Base-by-base conservation (phyloP, 2,888 invertebrate species). In the Melinopterus prodromus region DNA sequence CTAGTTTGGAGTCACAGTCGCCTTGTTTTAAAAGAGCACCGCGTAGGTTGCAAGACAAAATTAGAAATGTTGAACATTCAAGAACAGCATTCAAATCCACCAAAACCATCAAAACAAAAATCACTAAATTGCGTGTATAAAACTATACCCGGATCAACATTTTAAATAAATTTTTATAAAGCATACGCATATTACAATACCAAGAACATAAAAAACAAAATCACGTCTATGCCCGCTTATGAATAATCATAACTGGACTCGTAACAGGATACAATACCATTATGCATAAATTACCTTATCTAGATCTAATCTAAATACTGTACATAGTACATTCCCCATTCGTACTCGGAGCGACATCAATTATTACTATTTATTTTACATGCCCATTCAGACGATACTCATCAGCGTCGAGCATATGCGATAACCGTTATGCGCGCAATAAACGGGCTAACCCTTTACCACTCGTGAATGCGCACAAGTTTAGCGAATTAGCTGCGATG, bases 401-500 rank as follows among this genome's bases (percentile, higher is more conserved):
- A 74, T 74, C 74, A 53, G 53, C 53, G 26, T 26, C 26, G 37
- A 74, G 74, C 74, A 74, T 74, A 74, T 74, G 74, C 37, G 37
- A 74, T 74, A 74, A 74, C 74, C 36, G 74, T 74, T 53, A 12
- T 12, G 53, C 12, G 9, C 38, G 36, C 74, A 35, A 74, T 74
- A 37, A 74, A 74, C 74, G 74, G 74, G 35, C 74, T 74, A 77
- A 78, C 71, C 71, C 78, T 71, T 70, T 72, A 53, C 78, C 71
- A 72, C 53, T n/a, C 69, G 53, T 78, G 53, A 53, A 78, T 71
- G 74, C 71, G 38, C 53, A 72, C 77, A 69, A 71, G 80, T 78
- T 53, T 74, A 74, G 74, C 74, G 81, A 79, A 80, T 79, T 77
- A 77, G 80, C 53, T 12, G 53, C 53, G 78, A 81, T 83, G 77